Base-by-base conservation (phyloP, 2,888 invertebrate genomes). In the Euspilapteryx auroguttella region DNA sequence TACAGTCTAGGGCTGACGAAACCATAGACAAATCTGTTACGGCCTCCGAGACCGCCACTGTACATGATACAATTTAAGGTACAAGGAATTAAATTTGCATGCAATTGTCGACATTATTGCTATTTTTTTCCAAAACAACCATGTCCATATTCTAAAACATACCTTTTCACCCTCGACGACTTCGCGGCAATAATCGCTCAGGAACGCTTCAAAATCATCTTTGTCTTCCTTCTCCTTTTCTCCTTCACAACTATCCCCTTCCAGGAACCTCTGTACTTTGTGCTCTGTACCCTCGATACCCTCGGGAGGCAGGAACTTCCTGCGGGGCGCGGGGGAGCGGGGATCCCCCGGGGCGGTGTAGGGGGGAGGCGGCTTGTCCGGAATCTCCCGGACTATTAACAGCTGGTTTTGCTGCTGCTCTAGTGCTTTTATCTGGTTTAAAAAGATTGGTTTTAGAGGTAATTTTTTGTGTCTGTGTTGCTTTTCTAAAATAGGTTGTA, bases 341-440 rank as follows among this genome's bases (percentile, higher is more conserved):
- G n/a, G n/a, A n/a, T n/a, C n/a, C n/a, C n/a, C n/a, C 1, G 71
- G 73, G 9, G 69, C 71, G 1, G 64, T 71, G 45, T 75, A 75
- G 0, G 75, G 75, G 0, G 75, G 75, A 9, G 75, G 75, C 0
- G 75, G 75, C 34, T 75, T 75, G 41, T 75, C 75, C 0, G 75
- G 75, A 30, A 75, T 73, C 42, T 71, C 71, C 2, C 75, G 55
- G 0, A 73, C 64, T 2, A 59, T 63, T n/a, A 71, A 39, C 35
- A 68, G 30, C 13, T 57, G 54, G 34, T 55, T 55, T 38, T 73
- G 69, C 36, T 69, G 69, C 35, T 71, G 68, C 34, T 75, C 73
- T 32, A 75, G 38, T 2, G 65, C 75, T 38, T 71, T 71, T 32
- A 75, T 75, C 75, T 75, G 50, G 9, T 49, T 47, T 25, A 12